Percentiles rank a stretch among this genome's conserved stretches.
phyloP scores from a whole-genome alignment of 2,113 vertebrate genomes.

The Alectura lathami region DNA sequence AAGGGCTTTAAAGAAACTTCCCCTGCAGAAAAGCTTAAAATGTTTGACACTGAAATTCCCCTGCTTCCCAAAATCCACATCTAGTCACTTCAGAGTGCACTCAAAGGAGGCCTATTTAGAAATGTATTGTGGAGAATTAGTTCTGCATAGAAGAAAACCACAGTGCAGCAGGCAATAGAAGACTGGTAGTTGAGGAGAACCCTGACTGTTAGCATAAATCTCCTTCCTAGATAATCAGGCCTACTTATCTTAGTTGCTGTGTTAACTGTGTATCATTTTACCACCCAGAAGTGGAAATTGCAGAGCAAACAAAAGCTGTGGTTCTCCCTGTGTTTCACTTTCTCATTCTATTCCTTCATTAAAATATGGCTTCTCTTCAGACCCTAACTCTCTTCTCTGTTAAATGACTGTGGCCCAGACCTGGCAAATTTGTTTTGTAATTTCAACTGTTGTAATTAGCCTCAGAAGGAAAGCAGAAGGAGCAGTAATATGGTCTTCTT shows the following conservation, averaged over 20 bases:
- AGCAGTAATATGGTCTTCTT: neutral
- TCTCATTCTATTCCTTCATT: neutral
- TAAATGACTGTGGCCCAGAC: neutral
- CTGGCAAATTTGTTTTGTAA: neutral
- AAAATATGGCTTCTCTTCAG: neutral
- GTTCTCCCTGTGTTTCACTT: rapidly evolving
- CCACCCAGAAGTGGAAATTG: neutral
- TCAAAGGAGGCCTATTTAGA: constrained; percentile 7
- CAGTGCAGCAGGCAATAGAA: neutral
- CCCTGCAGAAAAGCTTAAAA: constrained; percentile 31
- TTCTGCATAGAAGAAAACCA: neutral
- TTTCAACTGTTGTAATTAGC: neutral
- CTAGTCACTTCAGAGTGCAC: constrained; percentile 6
- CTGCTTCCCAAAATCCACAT: constrained; percentile 21
- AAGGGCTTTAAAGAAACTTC: constrained; percentile 33
- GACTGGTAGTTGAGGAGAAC: neutral
- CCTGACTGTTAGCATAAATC: neutral
- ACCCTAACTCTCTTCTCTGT: neutral
- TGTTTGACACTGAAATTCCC: constrained; percentile 36
- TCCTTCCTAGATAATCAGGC: neutral
- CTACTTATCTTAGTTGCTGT: neutral
- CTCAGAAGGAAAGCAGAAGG: neutral
- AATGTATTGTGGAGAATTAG: neutral
- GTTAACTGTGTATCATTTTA: neutral
- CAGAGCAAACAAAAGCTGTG: neutral